These are phyloP conservation scores for Caenorhabditis parvicauda DNA, from an alignment of 2,888 invertebrate genomes.

Conservation along the genomic window DNA sequence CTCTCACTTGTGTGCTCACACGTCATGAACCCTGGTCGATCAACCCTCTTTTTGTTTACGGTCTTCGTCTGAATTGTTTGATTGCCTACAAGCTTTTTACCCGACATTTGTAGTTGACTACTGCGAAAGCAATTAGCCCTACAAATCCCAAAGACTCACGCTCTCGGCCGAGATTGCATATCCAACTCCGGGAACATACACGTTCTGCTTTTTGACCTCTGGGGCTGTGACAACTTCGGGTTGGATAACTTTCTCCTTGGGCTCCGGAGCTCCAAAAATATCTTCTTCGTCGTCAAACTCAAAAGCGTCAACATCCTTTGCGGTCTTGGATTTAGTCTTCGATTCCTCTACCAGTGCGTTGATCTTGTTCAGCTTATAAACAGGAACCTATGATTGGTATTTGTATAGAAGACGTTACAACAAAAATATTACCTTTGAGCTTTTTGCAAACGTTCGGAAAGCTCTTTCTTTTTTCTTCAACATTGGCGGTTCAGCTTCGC, in stretches of 20 bases:
- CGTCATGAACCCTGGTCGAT: background rate
- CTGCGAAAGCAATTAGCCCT: no score
- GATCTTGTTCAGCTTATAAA: constrained; percentile 33
- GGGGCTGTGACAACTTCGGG: background rate
- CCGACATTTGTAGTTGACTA: background rate
- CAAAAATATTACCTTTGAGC: constrained; percentile 15
- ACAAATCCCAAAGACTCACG: background rate
- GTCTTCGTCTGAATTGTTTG: background rate
- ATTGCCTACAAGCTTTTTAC: background rate
- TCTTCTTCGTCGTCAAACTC: constrained; percentile 41
- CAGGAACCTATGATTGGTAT: constrained; percentile 24
- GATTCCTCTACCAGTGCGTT: background rate
- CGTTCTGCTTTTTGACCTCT: constrained; percentile 22
- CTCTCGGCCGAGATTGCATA: constrained; percentile 26
- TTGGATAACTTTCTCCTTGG: constrained; percentile 1
- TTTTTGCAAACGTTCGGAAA: constrained; percentile 5
- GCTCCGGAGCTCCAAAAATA: background rate
- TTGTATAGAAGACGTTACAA: background rate
- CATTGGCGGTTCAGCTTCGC: no score
- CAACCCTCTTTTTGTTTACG: background rate
- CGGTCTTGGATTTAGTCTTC: constrained; percentile 5
- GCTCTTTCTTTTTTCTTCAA: background rate
- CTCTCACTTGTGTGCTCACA: background rate
- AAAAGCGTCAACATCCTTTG: constrained; percentile 27
- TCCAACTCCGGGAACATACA: constrained; percentile 36